These are phyloP conservation scores for Habrosyne pyritoides DNA, from an alignment of 2,888 invertebrate genomes.

Conservation along the genomic window DNA sequence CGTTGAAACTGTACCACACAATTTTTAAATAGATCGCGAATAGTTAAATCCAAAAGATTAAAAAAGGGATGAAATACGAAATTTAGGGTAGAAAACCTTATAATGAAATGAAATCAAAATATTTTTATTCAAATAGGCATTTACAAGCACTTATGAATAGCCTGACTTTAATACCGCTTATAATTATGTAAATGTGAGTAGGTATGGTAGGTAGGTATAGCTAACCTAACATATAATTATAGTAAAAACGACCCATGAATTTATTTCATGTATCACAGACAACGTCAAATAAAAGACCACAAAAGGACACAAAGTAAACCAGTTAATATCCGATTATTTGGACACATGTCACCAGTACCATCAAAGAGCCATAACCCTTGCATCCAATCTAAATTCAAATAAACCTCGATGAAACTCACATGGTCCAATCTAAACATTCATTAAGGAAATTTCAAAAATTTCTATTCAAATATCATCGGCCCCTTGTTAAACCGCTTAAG, in stretches of 20 bases:
- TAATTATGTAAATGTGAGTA: no score
- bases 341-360: constrained; percentile 68
- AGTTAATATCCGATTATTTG: constrained; percentile 59
- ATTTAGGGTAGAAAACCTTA: no score
- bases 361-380: constrained; percentile 58
- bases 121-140: not conserved
- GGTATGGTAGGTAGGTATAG: no score
- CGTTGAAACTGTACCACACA: not conserved
- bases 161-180: no score
- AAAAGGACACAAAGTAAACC: constrained; percentile 42
- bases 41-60: no score
- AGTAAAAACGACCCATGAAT: no score
- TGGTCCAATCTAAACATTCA: constrained; percentile 79
- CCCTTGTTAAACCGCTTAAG: constrained; percentile 78
- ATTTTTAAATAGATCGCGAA: not conserved
- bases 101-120: no score
- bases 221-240: not conserved
- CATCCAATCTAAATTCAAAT: constrained; percentile 72
- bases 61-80: no score
- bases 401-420: constrained; percentile 63
- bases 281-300: constrained; percentile 15
- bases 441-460: constrained; percentile 63
- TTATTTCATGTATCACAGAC: not conserved
- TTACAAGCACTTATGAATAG: no score
- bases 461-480: constrained; percentile 51